Conservation (phyloP, 2,888 invertebrate species). For the Euzophera pinguis region DNA sequence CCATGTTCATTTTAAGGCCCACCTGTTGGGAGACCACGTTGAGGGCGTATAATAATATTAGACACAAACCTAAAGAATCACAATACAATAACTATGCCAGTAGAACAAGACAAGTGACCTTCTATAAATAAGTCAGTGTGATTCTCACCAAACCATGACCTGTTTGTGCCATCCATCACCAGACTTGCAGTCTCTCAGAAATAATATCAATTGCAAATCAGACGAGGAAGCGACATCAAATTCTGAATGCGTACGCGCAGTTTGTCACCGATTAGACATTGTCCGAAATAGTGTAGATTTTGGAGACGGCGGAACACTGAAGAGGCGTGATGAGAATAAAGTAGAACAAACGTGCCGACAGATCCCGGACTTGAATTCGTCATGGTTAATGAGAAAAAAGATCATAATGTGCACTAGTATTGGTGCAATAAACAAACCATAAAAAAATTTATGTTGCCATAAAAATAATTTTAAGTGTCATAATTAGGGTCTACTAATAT, state of each 20-base stretch:
- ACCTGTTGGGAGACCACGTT: too few species aligned
- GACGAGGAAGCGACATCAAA: conserved; percentile 28
- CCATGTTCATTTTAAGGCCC: too few species aligned
- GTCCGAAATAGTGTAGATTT: conserved; percentile 53
- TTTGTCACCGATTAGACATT: conserved; percentile 54
- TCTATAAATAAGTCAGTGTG: background rate
- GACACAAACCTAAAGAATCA: background rate
- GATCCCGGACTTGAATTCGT: conserved; percentile 45
- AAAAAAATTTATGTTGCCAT: too few species aligned
- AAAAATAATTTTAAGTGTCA: too few species aligned
- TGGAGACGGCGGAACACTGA: conserved; percentile 63
- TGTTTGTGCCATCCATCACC: conserved; percentile 16
- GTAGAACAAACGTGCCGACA: conserved; percentile 41
- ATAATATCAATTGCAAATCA: conserved; percentile 24
- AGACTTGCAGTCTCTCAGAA: conserved; percentile 26
- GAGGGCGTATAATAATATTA: too few species aligned
- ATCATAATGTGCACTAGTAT: background rate
- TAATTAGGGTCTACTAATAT: too few species aligned
- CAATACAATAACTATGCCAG: background rate
- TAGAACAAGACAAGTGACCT: background rate
- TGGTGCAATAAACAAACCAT: too few species aligned
- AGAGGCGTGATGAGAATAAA: conserved; percentile 51
- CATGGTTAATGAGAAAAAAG: background rate
- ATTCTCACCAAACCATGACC: conserved; percentile 6
- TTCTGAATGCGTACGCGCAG: conserved; percentile 37